A percentile compares a stretch with the other conserved stretches of the same genome.
Conservation (phyloP, 2,797 vertebrate species). For the Jordanella pulchra region DNA sequence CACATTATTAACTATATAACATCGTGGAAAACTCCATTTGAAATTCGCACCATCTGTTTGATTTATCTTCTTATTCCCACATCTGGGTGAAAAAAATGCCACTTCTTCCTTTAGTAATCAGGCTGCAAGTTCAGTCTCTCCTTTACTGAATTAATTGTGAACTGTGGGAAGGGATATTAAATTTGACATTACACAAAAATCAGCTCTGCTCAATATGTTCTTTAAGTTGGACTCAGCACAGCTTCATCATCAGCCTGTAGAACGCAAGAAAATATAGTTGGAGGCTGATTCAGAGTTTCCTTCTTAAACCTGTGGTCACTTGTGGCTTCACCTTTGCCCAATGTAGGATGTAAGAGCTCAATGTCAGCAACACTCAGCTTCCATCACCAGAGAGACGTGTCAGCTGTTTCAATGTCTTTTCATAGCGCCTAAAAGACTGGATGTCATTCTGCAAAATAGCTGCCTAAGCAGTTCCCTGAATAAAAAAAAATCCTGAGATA, state of each 20-base stretch:
- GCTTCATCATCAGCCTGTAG: neutral
- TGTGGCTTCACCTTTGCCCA: constrained; percentile 56
- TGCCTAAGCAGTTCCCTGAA: constrained; percentile 39
- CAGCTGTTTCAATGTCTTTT: constrained; percentile 61
- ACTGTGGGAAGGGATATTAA: constrained; percentile 40
- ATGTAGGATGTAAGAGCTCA: constrained; percentile 55
- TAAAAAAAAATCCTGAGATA: constrained; percentile 28
- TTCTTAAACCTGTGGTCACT: constrained; percentile 35
- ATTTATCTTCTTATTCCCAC: constrained; percentile 17
- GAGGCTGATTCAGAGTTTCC: constrained; percentile 26
- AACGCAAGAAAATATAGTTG: constrained; percentile 22
- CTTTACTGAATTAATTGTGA: constrained; percentile 66
- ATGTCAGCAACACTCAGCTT: constrained; percentile 63
- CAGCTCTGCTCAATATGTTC: constrained; percentile 54
- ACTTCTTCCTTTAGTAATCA: constrained; percentile 63
- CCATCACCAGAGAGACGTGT: constrained; percentile 55
- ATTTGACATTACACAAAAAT: constrained; percentile 66
- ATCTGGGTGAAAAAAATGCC: constrained; percentile 49
- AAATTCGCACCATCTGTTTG: constrained; percentile 56
- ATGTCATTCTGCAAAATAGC: constrained; percentile 49
- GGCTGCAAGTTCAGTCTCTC: constrained; percentile 61
- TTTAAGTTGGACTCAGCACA: constrained; percentile 22
- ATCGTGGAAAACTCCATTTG: constrained; percentile 50
- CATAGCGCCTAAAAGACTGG: constrained; percentile 55
- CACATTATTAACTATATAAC: constrained; percentile 60